Conservation (phyloP, 2,113 vertebrate species). For the Melospiza georgiana region DNA sequence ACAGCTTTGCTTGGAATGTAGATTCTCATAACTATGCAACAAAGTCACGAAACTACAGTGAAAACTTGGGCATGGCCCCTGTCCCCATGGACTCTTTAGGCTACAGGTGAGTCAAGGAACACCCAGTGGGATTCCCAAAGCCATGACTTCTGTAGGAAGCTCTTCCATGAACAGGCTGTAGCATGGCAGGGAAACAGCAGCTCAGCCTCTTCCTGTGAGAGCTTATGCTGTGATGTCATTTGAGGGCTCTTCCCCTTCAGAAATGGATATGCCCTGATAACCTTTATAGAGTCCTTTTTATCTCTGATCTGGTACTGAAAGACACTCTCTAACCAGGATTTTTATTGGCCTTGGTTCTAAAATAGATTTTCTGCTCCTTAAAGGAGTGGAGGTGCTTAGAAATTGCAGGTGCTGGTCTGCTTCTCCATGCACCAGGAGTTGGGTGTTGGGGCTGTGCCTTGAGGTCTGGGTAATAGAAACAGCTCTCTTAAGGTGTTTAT, state of each 20-base stretch:
- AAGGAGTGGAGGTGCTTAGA: not conserved
- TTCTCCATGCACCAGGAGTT: rapidly evolving
- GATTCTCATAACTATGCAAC: conserved; percentile 82
- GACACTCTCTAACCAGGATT: not conserved
- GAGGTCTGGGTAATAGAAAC: not conserved
- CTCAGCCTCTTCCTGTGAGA: not conserved
- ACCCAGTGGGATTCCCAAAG: not conserved
- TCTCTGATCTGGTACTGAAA: not conserved
- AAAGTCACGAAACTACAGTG: conserved; percentile 86
- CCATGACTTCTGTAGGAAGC: not conserved
- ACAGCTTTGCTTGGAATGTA: conserved; percentile 77
- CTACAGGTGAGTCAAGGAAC: conserved; percentile 78
- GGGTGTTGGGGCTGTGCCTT: not conserved
- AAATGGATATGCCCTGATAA: not conserved
- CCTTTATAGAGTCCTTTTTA: not conserved
- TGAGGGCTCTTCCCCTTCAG: not conserved
- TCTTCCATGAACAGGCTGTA: not conserved
- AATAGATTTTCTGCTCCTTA: not conserved
- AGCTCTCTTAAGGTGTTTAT: not conserved
- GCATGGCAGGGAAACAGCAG: not conserved
- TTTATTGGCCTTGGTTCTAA: not conserved
- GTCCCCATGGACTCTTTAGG: conserved; percentile 79
- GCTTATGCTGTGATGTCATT: not conserved
- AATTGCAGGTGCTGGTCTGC: not conserved
- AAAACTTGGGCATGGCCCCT: conserved; percentile 71